Conservation (phyloP, 2,797 vertebrate species). For the Pangasius mekongensis region DNA sequence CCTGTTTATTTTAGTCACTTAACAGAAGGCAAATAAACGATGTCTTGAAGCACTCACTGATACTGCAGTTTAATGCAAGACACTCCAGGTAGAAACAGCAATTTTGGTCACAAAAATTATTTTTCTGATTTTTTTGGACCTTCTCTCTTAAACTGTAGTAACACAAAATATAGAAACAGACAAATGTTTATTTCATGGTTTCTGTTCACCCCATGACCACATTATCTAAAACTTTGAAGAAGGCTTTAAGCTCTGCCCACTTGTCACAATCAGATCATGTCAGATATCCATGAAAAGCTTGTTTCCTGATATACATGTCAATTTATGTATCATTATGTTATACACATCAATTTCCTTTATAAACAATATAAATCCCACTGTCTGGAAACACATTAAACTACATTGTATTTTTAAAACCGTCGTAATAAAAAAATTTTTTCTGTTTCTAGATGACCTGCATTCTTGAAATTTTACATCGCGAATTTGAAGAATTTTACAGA, state of each 20-base stretch:
- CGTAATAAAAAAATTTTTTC: too few species aligned
- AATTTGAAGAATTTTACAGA: too few species aligned
- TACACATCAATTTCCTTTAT: neutral
- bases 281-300: neutral
- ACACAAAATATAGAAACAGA: neutral
- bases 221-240: neutral
- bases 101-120: neutral
- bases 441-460: too few species aligned
- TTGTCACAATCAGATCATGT: neutral
- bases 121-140: neutral
- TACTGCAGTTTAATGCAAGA: neutral
- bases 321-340: neutral
- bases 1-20: neutral
- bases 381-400: neutral
- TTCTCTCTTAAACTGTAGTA: too few species aligned
- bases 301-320: neutral
- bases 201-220: neutral
- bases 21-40: conserved; percentile 5
- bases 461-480: too few species aligned
- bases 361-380: neutral
- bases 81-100: neutral
- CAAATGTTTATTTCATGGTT: neutral
- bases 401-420: neutral
- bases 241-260: neutral
- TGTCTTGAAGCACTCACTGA: neutral